Base-by-base conservation (phyloP, 1,140 invertebrate genomes). In the Lasioglossum albipes region DNA sequence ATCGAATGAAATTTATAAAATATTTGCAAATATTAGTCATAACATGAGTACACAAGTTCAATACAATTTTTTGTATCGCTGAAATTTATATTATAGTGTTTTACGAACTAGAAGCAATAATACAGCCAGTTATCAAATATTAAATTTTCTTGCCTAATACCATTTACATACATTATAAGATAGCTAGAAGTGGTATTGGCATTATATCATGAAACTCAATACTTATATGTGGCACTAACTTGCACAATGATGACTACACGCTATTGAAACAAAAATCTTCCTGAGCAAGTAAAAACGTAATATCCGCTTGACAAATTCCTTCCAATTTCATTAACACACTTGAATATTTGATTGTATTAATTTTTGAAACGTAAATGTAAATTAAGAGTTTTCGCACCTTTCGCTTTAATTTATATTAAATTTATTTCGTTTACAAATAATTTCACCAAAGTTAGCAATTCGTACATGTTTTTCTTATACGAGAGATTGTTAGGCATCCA, bases 231-330 rank as follows among this genome's bases (percentile, higher is more conserved):
- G 42, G n/a, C 61, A 66, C 49, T 66, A 73, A 42, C 66, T 79
- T 79, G 49, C 49, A 59, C 61, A 66, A 45, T 65, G 9, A 65
- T 72, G n/a, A 73, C 41, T 79, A 7, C 61, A 31, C n/a, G n/a
- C 9, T 59, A 49, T 49, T 57, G 27, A 77, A 12, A 65, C 7
- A 20, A 7, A 20, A 7, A 42, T 12, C 16, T 62, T 65, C 31
- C 79, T 76, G 65, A 77, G 74, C 52, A 70, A 81, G n/a, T 76
- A 36, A 76, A 76, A 68, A 41, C 70, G 49, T 12, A 75, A 59
- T 49, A 57, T 75, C 68, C 12, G 57, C 20, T 59, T 65, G 16
- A 42, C 22, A 64, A 64, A 66, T 81, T 77, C 71, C 7, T 41
- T 64, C 57, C 36, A 74, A 59, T 54, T 59, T 69, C 0, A 13